These are phyloP conservation scores for Chiridota heheva DNA, from an alignment of 35 echinoderm and acorn worm species.

Conservation along the genomic window DNA sequence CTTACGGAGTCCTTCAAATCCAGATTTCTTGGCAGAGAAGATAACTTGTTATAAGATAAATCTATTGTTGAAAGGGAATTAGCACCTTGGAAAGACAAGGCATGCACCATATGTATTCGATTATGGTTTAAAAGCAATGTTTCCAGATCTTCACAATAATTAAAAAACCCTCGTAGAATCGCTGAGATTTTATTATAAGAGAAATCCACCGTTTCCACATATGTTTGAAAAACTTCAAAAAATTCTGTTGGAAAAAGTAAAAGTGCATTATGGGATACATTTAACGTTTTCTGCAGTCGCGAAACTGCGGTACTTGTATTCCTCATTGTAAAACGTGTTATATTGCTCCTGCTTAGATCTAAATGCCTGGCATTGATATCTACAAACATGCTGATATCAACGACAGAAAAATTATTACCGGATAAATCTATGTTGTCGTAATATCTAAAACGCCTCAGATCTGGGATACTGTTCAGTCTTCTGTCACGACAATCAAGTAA, in stretches of 20 bases:
- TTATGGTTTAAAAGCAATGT: constrained; percentile 19
- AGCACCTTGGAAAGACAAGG: constrained; percentile 9
- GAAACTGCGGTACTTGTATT: not conserved
- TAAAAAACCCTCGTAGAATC: not conserved
- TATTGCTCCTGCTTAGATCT: constrained; percentile 30
- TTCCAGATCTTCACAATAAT: not conserved
- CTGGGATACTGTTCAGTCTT: not conserved
- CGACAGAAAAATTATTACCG: constrained; percentile 16
- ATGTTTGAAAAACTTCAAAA: not conserved
- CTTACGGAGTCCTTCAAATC: not conserved
- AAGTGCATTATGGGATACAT: constrained; percentile 30
- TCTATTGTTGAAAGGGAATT: constrained; percentile 15
- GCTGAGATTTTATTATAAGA: constrained; percentile 33
- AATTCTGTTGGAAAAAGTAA: constrained; percentile 33
- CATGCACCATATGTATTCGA: not conserved
- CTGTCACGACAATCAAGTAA: not conserved
- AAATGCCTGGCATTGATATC: not conserved
- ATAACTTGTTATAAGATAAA: constrained; percentile 5
- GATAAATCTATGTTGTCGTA: not conserved
- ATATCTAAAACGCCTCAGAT: not conserved
- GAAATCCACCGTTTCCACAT: constrained; percentile 17
- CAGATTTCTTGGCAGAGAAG: not conserved
- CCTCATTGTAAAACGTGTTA: not conserved
- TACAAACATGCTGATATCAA: not conserved
- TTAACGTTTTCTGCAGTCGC: constrained; percentile 16